Evolutionary conservation across 1,140 invertebrate species (phyloP).

Genomic region (Ditylenchus dipsaci): DNA sequence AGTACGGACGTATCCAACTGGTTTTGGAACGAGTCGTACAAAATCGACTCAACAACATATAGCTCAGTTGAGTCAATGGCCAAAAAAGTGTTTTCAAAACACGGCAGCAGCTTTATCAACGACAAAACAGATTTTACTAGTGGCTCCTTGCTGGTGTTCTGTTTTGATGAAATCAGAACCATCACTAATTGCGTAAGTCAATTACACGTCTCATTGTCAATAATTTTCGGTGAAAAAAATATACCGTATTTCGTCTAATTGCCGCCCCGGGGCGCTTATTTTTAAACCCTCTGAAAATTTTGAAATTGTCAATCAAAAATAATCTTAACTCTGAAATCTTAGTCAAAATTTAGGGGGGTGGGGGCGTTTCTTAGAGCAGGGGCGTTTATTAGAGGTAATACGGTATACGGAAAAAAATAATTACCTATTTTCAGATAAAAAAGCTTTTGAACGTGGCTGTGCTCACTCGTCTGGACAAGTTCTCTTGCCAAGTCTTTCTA

Average conservation of each 20-base stretch:
- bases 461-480: slow-evolving; percentile 27
- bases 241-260: too few relatives aligned
- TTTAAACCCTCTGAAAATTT: too few relatives aligned
- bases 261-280: too few relatives aligned
- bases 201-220: neutral
- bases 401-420: too few relatives aligned
- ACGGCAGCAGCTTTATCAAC: slow-evolving; percentile 52
- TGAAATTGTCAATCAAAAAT: too few relatives aligned
- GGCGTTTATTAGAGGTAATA: too few relatives aligned
- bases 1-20: slow-evolving; percentile 49
- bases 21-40: slow-evolving; percentile 45
- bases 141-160: slow-evolving; percentile 17
- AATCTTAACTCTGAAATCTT: too few relatives aligned
- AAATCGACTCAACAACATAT: slow-evolving; percentile 1
- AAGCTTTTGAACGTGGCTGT: slow-evolving; percentile 30
- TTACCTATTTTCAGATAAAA: slow-evolving; percentile 48
- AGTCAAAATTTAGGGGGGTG: too few relatives aligned
- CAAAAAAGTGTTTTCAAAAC: slow-evolving; percentile 40
- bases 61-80: slow-evolving; percentile 1
- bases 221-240: too few relatives aligned
- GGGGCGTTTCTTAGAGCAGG: too few relatives aligned
- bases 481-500: slow-evolving; percentile 39
- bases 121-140: neutral
- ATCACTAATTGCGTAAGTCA: slow-evolving; percentile 26
- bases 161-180: slow-evolving; percentile 32